Base-by-base conservation (phyloP, 1,140 invertebrate species). In the Ladona fulva region DNA sequence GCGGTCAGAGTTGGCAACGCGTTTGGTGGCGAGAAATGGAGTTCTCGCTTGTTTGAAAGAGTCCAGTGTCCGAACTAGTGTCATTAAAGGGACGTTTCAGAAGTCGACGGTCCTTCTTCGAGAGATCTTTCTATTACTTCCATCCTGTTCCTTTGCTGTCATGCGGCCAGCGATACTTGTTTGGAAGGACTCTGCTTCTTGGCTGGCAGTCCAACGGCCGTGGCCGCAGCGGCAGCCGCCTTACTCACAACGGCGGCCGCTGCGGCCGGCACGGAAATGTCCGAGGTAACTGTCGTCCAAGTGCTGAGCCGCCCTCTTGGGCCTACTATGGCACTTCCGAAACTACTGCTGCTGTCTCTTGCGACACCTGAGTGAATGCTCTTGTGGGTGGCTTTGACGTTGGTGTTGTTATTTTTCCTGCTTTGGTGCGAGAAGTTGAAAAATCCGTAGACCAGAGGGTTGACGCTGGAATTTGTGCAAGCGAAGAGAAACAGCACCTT, bases 401-500 rank as follows among this genome's bases (percentile, higher is more conserved):
- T 66, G 16, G 52, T 22, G 16, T 16, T 22, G n/a, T 16, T 22
- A 5, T 5, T 16, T 12, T 22, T 66, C 52, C 52, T 66, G 16
- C 1, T 66, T 12, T 66, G 52, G 52, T 22, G 52, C 16, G 52
- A 66, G 8, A 81, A 12, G 76, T 80, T 80, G 76, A 80, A 82
- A 14, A 80, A 66, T 0, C 83, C 83, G 77, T 83, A 85, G 22
- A 85, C 83, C 11, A 85, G 79, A 0, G 89, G 88, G 80, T 89
- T 87, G 78, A 88, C 85, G 74, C 87, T 87, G 0, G 88, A 89
- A 81, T 90, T 90, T 74, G 89, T 88, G 6, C 87, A 87, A 8
- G 89, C 89, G 81, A 90, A 90, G 11, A 89, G 83, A 80, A 89
- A 90, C 7, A 90, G 81, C 42, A 86, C 86, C 74, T 85, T 85